Conservation (phyloP, 2,113 vertebrate genomes). For the Gallinago paraguaiae region DNA sequence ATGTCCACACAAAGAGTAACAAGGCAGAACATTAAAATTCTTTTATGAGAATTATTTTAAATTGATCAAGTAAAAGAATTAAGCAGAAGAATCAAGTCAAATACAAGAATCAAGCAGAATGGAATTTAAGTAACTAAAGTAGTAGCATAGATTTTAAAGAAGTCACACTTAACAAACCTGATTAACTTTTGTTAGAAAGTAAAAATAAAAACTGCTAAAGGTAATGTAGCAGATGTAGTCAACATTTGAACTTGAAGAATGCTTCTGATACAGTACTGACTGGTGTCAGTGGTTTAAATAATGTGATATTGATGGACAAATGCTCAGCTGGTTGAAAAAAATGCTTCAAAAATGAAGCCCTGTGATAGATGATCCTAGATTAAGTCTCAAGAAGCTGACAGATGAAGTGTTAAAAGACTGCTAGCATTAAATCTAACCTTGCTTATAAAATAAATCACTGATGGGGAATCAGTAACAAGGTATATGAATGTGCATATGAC, state of each 20-base stretch:
- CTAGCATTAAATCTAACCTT: not conserved
- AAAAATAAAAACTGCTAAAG: not conserved
- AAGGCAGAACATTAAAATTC: not conserved
- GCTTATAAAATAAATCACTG: not conserved
- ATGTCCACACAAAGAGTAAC: not conserved
- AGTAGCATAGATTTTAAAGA: not conserved
- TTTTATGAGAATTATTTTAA: not conserved
- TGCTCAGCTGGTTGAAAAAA: not conserved
- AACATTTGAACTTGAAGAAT: not conserved
- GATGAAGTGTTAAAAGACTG: not conserved
- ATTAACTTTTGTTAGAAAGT: not conserved
- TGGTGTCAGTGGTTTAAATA: not conserved
- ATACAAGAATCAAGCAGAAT: not conserved
- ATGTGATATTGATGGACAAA: not conserved
- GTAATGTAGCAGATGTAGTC: not conserved
- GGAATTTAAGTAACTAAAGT: not conserved
- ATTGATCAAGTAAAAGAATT: not conserved
- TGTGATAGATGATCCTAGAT: not conserved
- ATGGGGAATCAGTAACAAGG: not conserved
- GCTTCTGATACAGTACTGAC: not conserved
- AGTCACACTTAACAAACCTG: not conserved
- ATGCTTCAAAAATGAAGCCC: not conserved
- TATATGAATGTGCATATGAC: not conserved
- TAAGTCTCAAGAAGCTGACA: not conserved
- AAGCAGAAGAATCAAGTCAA: not conserved